Evolutionary conservation across 1,140 invertebrate species (phyloP), one percentile per base, ranked within the genome.

Genomic region (Ectropis grisescens): DNA sequence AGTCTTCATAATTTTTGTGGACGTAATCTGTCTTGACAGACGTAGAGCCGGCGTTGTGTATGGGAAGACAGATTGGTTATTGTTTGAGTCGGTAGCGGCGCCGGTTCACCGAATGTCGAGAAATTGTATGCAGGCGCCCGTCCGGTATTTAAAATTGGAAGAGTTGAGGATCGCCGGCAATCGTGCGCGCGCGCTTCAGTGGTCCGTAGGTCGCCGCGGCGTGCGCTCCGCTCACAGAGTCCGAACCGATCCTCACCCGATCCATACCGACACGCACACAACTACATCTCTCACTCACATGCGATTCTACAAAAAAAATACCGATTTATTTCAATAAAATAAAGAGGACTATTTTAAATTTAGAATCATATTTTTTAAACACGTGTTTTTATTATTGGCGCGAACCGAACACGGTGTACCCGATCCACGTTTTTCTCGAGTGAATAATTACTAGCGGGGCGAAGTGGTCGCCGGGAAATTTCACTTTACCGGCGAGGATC

Each of bases 401-500:
- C 61, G 62, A 61, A 68, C 53, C 47, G 53, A 51, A 47, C 41
- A 42, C 58, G 49, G 52, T 67, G 69, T 60, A 57, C 55, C 49
- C 43, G 58, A 64, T 66, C 60, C 60, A 69, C 64, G 66, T 75
- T 79, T 74, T 74, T 75, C 65, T 58, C 50, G 33, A 71, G 68
- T 74, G 69, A 66, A 70, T 72, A 74, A 68, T 44, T 47, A 68
- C 64, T 71, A 67, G 62, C 59, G 44, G 41, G 41, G 41, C 46
- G 52, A 40, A 19, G 45, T 36, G 54, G 52, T 57, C 45, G 36
- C 35, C 58, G 58, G 64, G 58, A 64, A 76, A 70, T 76, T 79
- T 79, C 69, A 76, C 69, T 79, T 79, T 71, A 70, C 58, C 47
- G 56, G 39, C 57, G 51, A 70, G 52, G 44, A 57, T 47, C 58